Base-by-base conservation (phyloP, 2,113 vertebrate species). In the Eleginops maclovinus region DNA sequence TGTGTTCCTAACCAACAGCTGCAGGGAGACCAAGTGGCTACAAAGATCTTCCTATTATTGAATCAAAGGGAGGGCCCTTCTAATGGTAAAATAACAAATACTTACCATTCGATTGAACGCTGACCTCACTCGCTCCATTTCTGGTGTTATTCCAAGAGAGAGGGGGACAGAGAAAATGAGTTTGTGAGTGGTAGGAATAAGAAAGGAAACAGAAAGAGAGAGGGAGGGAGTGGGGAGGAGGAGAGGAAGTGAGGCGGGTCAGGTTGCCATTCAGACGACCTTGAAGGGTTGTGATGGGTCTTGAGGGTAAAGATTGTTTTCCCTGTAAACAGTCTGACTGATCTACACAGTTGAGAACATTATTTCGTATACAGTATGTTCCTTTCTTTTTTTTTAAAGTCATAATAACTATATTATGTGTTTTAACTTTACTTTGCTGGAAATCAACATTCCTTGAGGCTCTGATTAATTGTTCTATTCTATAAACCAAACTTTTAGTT, bases 51-150 rank as follows among this genome's bases (percentile, higher is more conserved):
- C 16, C 4, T 3, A 4, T 55, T 26, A 26, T 4, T 22, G 6
- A 11, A 11, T n/a, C n/a, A n/a, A n/a, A n/a, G n/a, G n/a, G 15
- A 51, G 53, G 15, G 21, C n/a, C n/a, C n/a, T n/a, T n/a, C n/a
- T n/a, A n/a, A 40, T 47, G 22, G 8, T 0, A 36, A 36, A 44
- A 14, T 2, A 44, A 10, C 0, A 59, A 26, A 62, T 9, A 85
- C 87, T 83, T 63, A 93, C 92, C 89, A 91, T 2, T 50, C 31
- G 60, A 66, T 85, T 84, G 0, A 91, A 82, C 0, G 43, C 43
- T 14, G 79, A 69, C 51, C 86, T 86, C 24, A 90, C 8, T 15
- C 68, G 84, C 63, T 92, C 81, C 92, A 93, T 92, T 0, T 17
- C 3, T 43, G 46, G 6, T 6, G 21, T 15, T 54, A 4, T 28